Evolutionary conservation across 2,888 invertebrate genomes (phyloP).

Genomic region (Latheticus oryzae): DNA sequence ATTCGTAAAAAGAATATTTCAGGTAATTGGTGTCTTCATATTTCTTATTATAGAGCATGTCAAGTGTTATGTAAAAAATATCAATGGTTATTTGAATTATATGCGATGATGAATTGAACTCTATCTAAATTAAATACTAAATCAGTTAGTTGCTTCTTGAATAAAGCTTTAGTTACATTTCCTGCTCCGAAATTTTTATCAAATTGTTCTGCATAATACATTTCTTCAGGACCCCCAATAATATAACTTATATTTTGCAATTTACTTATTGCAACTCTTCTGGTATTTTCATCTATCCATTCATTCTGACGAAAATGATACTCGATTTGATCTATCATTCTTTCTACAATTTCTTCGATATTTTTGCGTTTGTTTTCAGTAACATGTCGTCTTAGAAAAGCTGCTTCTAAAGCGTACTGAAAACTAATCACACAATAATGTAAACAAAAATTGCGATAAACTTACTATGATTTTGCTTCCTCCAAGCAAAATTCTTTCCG

Average conservation of each 20-base stretch:
- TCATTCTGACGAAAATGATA: constrained; percentile 44
- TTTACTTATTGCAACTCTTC: constrained; percentile 45
- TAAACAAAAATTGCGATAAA: too few relatives aligned
- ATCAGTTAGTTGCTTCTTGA: background rate
- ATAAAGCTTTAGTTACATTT: constrained; percentile 38
- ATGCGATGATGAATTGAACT: constrained; percentile 28
- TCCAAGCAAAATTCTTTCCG: constrained; percentile 33
- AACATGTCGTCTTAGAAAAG: constrained; percentile 43
- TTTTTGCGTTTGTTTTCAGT: constrained; percentile 38
- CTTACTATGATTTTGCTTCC: constrained; percentile 15
- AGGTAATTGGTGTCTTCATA: constrained; percentile 19
- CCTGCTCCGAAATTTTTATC: constrained; percentile 56
- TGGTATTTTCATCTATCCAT: constrained; percentile 50
- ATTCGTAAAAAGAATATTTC: constrained; percentile 18
- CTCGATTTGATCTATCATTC: constrained; percentile 44
- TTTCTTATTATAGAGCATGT: constrained; percentile 7
- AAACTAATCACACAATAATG: too few relatives aligned
- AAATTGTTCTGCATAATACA: constrained; percentile 47
- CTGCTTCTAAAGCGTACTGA: constrained; percentile 46
- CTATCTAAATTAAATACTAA: constrained; percentile 21
- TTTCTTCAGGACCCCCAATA: constrained; percentile 52
- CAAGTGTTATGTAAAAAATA: constrained; percentile 18
- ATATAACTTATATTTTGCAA: constrained; percentile 44
- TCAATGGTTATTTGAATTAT: constrained; percentile 31
- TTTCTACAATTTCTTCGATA: constrained; percentile 49